phyloP scores from a whole-genome alignment of 2,113 vertebrate genomes.

The Equus quagga region DNA sequence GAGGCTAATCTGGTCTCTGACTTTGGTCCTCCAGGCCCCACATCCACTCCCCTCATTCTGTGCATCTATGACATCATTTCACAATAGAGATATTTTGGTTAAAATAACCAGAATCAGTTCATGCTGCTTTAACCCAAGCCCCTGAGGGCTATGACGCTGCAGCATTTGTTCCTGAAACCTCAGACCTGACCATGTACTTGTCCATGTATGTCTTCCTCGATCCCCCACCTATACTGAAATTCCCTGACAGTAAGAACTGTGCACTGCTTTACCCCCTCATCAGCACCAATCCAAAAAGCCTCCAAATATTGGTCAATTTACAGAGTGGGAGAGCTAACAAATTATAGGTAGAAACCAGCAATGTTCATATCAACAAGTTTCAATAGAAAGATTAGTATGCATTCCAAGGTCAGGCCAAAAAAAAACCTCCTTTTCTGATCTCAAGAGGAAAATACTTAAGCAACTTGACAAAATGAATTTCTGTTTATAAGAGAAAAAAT shows the following conservation, averaged over 20 bases:
- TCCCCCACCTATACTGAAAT: background rate
- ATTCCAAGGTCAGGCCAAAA: background rate
- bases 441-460: background rate
- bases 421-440: background rate
- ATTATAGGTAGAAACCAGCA: background rate
- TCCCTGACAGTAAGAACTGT: background rate
- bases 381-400: background rate
- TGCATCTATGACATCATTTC: background rate
- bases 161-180: background rate
- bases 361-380: background rate
- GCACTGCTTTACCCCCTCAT: background rate
- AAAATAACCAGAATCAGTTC: background rate
- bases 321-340: background rate
- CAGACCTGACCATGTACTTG: fast-evolving
- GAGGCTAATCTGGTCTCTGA: background rate
- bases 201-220: fast-evolving
- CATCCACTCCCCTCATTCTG: background rate
- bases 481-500: background rate
- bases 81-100: background rate
- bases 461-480: background rate
- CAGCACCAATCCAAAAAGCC: background rate
- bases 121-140: background rate
- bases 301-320: no score
- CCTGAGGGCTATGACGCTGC: fast-evolving
- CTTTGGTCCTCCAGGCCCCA: background rate